phyloP scores from a whole-genome alignment of 2,113 vertebrate genomes.

The Phaetusa simplex region DNA sequence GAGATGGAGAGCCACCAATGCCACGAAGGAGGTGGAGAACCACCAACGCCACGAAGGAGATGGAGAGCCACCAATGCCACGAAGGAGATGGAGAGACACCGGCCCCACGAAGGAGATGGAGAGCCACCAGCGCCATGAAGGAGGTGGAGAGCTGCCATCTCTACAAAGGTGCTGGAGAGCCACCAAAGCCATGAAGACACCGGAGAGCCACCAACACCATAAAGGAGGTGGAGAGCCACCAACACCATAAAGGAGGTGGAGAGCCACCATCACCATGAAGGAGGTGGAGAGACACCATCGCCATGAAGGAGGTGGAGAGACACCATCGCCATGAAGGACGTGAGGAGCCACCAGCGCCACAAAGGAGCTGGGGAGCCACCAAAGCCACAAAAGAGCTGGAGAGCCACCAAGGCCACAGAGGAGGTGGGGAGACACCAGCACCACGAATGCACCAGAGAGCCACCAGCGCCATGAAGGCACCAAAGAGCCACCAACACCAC shows the following conservation, averaged over 20 bases:
- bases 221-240: no score
- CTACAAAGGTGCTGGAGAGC: not conserved
- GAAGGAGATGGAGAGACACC: no score
- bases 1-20: not conserved
- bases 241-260: not conserved
- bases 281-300: not conserved
- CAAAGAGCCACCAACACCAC: fast-evolving
- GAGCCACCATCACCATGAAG: no score
- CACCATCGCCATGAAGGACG: fast-evolving
- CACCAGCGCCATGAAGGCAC: fast-evolving
- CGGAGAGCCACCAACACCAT: not conserved
- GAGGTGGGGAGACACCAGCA: not conserved
- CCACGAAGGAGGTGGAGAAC: not conserved
- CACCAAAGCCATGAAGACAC: fast-evolving
- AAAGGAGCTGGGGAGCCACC: not conserved
- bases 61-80: fast-evolving
- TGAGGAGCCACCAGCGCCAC: fast-evolving
- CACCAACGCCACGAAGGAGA: not conserved
- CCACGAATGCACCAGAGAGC: not conserved
- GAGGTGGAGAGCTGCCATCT: not conserved
- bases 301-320: not conserved
- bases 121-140: no score
- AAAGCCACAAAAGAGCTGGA: fast-evolving
- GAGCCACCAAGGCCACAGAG: fast-evolving
- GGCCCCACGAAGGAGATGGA: fast-evolving